These are phyloP conservation scores for Hemichromis elongatus DNA, from an alignment of 2,113 vertebrate genomes.

Conservation along the genomic window DNA sequence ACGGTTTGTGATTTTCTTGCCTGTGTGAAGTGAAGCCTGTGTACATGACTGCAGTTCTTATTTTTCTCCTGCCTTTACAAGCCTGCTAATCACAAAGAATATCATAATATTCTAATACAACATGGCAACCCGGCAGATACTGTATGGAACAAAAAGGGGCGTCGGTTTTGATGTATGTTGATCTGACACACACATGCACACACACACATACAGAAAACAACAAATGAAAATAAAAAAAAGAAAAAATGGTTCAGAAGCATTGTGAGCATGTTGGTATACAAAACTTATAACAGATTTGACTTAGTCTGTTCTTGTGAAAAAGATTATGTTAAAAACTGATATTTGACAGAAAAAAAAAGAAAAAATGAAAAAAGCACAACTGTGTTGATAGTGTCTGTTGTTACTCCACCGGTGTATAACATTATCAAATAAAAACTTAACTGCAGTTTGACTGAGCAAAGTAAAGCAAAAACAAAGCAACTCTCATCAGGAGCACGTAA, in stretches of 20 bases:
- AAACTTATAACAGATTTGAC: constrained; percentile 66
- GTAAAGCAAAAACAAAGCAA: constrained; percentile 44
- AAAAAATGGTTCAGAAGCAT: constrained; percentile 64
- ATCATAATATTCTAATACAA: constrained; percentile 6
- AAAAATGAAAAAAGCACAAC: constrained; percentile 66
- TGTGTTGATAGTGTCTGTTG: constrained; percentile 71
- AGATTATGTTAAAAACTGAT: constrained; percentile 59
- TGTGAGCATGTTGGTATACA: constrained; percentile 76
- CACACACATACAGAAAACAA: background rate
- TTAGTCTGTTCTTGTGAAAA: constrained; percentile 74
- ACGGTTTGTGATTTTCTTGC: constrained; percentile 26
- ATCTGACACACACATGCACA: constrained; percentile 38
- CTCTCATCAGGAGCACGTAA: constrained; percentile 26
- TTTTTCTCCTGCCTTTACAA: constrained; percentile 40
- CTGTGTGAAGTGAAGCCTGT: background rate
- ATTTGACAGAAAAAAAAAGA: constrained; percentile 59
- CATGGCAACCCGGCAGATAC: constrained; percentile 33
- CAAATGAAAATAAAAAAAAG: constrained; percentile 7
- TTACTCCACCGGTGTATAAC: constrained; percentile 68
- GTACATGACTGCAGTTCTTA: constrained; percentile 19
- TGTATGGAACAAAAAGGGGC: constrained; percentile 37
- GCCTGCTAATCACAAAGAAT: constrained; percentile 25
- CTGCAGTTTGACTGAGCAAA: constrained; percentile 24
- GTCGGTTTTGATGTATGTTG: constrained; percentile 62
- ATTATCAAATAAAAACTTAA: constrained; percentile 54